These are phyloP conservation scores for Nyleta sp. DNA, from an alignment of 2,888 invertebrate species.

Conservation along the genomic window DNA sequence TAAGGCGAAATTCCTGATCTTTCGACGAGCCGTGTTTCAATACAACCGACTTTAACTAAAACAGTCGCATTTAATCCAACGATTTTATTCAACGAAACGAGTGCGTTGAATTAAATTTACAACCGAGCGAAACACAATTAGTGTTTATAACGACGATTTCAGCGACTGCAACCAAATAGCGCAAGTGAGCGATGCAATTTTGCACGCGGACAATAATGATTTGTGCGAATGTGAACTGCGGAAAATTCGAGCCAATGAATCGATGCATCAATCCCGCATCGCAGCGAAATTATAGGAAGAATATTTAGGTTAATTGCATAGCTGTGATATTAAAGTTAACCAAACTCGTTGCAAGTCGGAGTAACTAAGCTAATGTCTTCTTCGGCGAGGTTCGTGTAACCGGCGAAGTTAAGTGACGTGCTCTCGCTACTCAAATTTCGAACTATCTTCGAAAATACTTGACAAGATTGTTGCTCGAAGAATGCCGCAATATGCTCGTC, in stretches of 20 bases:
- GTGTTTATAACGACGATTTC: background rate
- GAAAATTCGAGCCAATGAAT: conserved; percentile 24
- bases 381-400: conserved; percentile 5
- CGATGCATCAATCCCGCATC: conserved; percentile 17
- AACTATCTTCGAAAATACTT: conserved; percentile 28
- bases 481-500: conserved; percentile 1
- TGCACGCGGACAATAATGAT: background rate
- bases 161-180: background rate
- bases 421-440: conserved; percentile 24
- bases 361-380: conserved; percentile 42
- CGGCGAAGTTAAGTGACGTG: conserved; percentile 29
- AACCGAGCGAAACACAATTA: too few species aligned
- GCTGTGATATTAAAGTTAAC: conserved; percentile 48
- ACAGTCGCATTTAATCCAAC: too few species aligned
- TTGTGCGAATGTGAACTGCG: background rate
- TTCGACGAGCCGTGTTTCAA: background rate
- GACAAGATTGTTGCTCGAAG: conserved; percentile 21
- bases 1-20: conserved; percentile 5
- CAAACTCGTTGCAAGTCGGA: conserved; percentile 37
- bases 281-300: conserved; percentile 26
- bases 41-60: too few species aligned
- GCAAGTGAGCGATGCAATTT: too few species aligned
- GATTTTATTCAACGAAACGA: background rate
- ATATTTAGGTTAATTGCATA: conserved; percentile 54
- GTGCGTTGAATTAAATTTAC: background rate